Conservation (phyloP, 64 coral and sea anemone species). For the Exaiptasia diaphana region DNA sequence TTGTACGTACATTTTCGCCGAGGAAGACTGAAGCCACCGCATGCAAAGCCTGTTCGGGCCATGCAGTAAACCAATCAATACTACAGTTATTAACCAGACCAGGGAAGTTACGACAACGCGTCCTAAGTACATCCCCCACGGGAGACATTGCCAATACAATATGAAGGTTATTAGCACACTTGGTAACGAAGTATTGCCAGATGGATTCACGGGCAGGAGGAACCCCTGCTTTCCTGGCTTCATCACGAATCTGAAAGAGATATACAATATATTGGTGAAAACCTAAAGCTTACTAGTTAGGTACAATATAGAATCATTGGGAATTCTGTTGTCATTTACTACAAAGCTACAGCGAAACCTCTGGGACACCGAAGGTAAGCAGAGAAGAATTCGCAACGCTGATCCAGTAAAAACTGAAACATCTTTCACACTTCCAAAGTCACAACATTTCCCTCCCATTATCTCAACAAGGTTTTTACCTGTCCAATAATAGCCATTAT, state of each 20-base stretch:
- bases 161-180: constrained; percentile 95
- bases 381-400: no score
- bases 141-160: constrained; percentile 99
- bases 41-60: constrained; percentile 90
- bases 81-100: constrained; percentile 97
- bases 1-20: constrained; percentile 80
- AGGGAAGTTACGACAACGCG: constrained; percentile 97
- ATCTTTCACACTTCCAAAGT: no score
- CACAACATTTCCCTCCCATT: no score
- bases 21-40: constrained; percentile 94
- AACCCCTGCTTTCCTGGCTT: constrained; percentile 82
- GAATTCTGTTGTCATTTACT: neutral
- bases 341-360: no score
- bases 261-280: neutral
- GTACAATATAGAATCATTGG: neutral
- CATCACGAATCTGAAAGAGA: constrained; percentile 76
- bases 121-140: constrained; percentile 89
- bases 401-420: no score
- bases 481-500: no score
- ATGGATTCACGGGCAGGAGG: constrained; percentile 96
- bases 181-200: constrained; percentile 97
- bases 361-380: no score
- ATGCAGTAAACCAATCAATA: constrained; percentile 98
- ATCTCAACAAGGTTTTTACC: no score
- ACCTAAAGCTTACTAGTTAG: neutral